Percentiles rank a stretch among this genome's conserved stretches.
phyloP scores from a whole-genome alignment of 2,113 vertebrate genomes.

The Mesoclemmys tuberculata region DNA sequence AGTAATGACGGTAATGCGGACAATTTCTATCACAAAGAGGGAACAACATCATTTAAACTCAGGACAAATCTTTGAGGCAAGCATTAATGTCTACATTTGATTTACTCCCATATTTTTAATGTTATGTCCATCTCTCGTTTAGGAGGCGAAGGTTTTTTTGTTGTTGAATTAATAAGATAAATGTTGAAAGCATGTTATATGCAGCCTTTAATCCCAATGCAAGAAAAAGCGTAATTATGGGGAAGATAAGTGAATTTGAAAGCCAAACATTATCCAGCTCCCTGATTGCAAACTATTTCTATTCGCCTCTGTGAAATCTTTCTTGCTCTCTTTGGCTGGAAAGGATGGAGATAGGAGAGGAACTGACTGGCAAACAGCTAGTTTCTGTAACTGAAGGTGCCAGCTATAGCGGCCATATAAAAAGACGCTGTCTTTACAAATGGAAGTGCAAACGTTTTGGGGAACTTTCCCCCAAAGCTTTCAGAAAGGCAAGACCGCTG shows the following conservation, averaged over 20 bases:
- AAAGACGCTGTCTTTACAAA: not conserved
- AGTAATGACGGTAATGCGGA: conserved; percentile 39
- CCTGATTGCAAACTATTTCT: conserved; percentile 37
- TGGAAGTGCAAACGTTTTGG: not conserved
- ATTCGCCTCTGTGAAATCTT: not conserved
- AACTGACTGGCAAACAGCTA: not conserved
- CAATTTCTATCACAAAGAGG: conserved; percentile 32
- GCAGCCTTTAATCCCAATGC: conserved; percentile 72
- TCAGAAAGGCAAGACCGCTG: too few relatives aligned
- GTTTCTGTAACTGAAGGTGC: not conserved
- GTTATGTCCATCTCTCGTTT: conserved; percentile 34
- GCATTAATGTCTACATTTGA: conserved; percentile 45
- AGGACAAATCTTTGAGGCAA: not conserved
- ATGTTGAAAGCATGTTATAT: conserved; percentile 67
- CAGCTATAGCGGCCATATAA: not conserved
- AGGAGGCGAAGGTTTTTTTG: conserved; percentile 45
- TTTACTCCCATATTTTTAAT: conserved; percentile 39
- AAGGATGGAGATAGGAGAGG: not conserved
- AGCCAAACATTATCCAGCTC: conserved; percentile 48
- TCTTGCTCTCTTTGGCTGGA: not conserved
- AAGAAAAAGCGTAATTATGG: conserved; percentile 62
- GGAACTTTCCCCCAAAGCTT: not conserved
- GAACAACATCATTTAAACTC: not conserved
- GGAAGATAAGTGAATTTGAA: conserved; percentile 63
- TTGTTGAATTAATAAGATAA: conserved; percentile 66